Base-by-base conservation (phyloP, 2,888 invertebrate genomes). In the Isoperla grammatica region DNA sequence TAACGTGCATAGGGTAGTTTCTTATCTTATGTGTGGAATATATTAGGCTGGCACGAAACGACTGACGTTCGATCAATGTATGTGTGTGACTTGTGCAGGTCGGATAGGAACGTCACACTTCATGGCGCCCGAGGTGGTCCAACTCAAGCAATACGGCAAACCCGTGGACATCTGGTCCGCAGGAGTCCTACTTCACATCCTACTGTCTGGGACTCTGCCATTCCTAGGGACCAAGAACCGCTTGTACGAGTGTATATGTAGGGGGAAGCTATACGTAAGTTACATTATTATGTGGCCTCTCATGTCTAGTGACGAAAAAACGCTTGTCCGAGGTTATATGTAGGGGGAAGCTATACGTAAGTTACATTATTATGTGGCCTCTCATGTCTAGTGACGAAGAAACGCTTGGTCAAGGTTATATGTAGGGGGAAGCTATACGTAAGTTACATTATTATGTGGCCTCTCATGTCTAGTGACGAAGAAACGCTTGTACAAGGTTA, bases 131-230 rank as follows among this genome's bases (percentile, higher is more conserved):
- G 99, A 99, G 78, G 91, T 99, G 65, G 90, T 98, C 17, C 87
- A 91, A 63, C 84, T 91, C 70, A 87, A 91, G 74, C 83, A 91
- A 68, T 94, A 93, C 77, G 90, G 92, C 39, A 96, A 96, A 74
- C 89, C 95, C 1, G 94, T 95, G 65, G 99, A 99, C 75, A 92
- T 98, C 61, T 99, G 99, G 99, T 91, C 95, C 35, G 93, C 95
- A 23, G 98, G 99, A 9, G 91, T 97, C 57, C 81, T 98, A 68
- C 80, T 99, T 46, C 97, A 96, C 74, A 88, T 96, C 15, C 81
- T 99, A 45, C 81, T 99, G 40, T 92, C 95, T 49, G 99, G 99
- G 4, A 88, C 90, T 60, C 81, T 97, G 68, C 99, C 99, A 11
- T 99, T 98, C 74, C 85, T 90, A 66, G 99, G 99, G 50, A 94